A percentile compares a stretch with the other conserved stretches of the same genome.
phyloP scores from a whole-genome alignment of 2,888 invertebrate species.

The Hypercompe scribonia region DNA sequence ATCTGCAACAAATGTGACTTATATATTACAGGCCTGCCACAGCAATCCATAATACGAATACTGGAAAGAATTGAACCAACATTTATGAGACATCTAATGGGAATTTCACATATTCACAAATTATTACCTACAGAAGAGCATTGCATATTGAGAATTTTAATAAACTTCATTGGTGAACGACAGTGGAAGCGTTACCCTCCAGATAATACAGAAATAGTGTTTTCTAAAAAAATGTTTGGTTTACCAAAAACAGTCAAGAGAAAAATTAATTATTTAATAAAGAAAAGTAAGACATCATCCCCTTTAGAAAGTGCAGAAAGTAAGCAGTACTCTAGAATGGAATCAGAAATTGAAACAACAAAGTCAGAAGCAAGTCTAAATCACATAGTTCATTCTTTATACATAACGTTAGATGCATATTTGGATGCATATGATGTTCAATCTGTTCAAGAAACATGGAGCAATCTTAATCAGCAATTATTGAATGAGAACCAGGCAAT shows the following conservation, averaged over 20 bases:
- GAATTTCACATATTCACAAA: constrained; percentile 60
- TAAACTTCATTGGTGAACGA: constrained; percentile 60
- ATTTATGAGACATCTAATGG: constrained; percentile 71
- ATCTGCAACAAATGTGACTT: too few species aligned
- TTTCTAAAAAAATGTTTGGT: constrained; percentile 48
- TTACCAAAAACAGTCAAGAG: constrained; percentile 56
- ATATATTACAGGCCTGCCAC: constrained; percentile 71
- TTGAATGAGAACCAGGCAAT: constrained; percentile 25
- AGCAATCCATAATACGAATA: constrained; percentile 64
- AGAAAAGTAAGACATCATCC: constrained; percentile 48
- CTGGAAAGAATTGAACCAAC: constrained; percentile 72
- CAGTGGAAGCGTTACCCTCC: constrained; percentile 61
- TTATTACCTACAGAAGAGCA: constrained; percentile 59
- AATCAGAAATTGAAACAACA: constrained; percentile 25
- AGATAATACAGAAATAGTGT: constrained; percentile 45
- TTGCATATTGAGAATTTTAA: constrained; percentile 64
- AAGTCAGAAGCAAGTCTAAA: constrained; percentile 46
- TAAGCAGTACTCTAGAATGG: constrained; percentile 58
- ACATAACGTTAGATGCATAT: constrained; percentile 70
- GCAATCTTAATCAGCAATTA: constrained; percentile 63
- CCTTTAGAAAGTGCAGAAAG: constrained; percentile 24
- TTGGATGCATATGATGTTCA: constrained; percentile 72
- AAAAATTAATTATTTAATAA: constrained; percentile 57
- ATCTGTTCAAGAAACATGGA: constrained; percentile 67
- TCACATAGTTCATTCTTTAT: constrained; percentile 66